Percentiles rank a stretch among this genome's conserved stretches.
Conservation (phyloP, 2,113 vertebrate species). For the Vombatus ursinus region DNA sequence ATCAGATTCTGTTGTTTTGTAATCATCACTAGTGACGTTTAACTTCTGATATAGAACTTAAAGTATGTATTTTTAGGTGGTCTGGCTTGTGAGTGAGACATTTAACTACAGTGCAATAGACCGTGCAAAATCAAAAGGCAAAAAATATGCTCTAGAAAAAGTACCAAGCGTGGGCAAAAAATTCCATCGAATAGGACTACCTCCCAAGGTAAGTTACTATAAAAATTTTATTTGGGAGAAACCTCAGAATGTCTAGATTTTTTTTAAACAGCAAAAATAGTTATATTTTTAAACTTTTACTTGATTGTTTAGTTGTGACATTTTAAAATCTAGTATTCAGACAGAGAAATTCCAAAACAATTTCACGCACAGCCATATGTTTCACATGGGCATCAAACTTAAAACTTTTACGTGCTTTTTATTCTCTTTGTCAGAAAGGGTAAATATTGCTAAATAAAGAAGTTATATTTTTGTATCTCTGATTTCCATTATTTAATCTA, state of each 20-base stretch:
- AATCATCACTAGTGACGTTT: neutral
- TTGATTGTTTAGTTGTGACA: constrained; percentile 27
- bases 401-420: constrained; percentile 10
- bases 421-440: constrained; percentile 23
- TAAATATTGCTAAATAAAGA: constrained; percentile 15
- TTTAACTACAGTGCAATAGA: constrained; percentile 98
- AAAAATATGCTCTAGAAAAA: constrained; percentile 98
- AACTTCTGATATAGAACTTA: constrained; percentile 7
- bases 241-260: neutral
- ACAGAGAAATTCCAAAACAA: constrained; percentile 42
- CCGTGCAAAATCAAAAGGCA: constrained; percentile 96
- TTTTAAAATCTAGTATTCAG: constrained; percentile 13
- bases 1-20: constrained; percentile 12
- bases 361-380: neutral
- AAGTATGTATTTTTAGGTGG: constrained; percentile 86
- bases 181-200: constrained; percentile 97
- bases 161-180: constrained; percentile 97
- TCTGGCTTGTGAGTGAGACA: constrained; percentile 95
- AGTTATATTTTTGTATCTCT: constrained; percentile 24
- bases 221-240: neutral
- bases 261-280: neutral
- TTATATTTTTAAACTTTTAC: constrained; percentile 5
- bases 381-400: neutral
- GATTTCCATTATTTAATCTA: constrained; percentile 1
- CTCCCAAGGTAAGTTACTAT: constrained; percentile 92